phyloP scores from a whole-genome alignment of 2,797 vertebrate species.

The Lycodopsis pacificus region DNA sequence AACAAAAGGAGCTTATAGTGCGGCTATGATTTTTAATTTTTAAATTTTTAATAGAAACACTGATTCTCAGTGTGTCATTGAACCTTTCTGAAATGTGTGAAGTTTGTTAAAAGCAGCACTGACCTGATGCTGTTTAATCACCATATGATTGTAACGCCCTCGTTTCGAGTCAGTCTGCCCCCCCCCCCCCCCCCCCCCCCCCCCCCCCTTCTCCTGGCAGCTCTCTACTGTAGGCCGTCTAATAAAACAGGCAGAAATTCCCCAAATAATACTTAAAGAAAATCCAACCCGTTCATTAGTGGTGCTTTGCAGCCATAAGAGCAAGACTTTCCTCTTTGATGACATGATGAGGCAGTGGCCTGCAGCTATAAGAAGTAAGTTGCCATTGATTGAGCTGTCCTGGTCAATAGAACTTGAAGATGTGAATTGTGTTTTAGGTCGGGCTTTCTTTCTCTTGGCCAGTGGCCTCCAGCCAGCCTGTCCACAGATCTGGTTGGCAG shows the following conservation, averaged over 20 bases:
- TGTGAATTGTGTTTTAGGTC: neutral
- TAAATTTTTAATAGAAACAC: no score
- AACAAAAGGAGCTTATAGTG: neutral
- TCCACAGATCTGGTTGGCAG: conserved; percentile 34
- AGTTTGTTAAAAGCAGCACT: neutral
- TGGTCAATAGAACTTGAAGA: neutral
- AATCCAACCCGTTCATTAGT: neutral
- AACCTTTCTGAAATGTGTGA: neutral
- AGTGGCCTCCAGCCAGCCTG: conserved; percentile 7
- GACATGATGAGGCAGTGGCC: neutral
- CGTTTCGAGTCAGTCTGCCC: neutral
- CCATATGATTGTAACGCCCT: neutral
- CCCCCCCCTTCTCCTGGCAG: neutral
- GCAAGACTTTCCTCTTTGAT: conserved; percentile 1
- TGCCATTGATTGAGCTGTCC: conserved; percentile 10
- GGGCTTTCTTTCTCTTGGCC: conserved; percentile 12
- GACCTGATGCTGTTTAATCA: neutral
- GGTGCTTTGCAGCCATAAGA: neutral
- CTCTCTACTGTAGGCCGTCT: neutral
- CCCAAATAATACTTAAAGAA: neutral
- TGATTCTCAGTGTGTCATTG: neutral
- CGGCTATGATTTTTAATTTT: neutral
- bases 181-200: neutral
- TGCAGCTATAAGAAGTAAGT: neutral
- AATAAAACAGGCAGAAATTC: neutral